phyloP scores from a whole-genome alignment of 2,888 invertebrate species.

The Phaonia tiefii region DNA sequence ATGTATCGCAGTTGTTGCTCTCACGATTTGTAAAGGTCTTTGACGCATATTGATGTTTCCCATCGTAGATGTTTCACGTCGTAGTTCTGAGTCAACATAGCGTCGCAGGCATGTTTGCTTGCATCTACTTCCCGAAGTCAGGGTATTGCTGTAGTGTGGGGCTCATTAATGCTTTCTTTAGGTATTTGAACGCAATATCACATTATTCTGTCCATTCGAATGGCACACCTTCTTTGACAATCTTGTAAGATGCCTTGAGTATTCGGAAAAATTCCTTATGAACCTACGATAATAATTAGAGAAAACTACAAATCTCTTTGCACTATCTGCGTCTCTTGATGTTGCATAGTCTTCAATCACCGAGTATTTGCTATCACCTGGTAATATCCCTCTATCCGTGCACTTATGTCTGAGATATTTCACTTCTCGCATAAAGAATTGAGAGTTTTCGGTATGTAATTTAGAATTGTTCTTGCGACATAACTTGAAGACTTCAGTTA shows the following conservation, averaged over 20 bases:
- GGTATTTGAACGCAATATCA: background rate
- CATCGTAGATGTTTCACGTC: background rate
- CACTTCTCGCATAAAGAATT: background rate
- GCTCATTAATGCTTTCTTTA: background rate
- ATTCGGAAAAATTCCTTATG: background rate
- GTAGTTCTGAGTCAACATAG: no score
- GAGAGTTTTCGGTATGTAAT: background rate
- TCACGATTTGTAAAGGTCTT: background rate
- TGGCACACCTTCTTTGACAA: background rate
- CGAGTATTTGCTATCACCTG: background rate
- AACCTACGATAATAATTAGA: no score
- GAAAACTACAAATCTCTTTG: no score
- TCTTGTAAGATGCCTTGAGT: background rate
- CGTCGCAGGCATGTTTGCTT: no score
- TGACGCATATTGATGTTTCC: background rate
- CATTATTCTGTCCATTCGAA: no score
- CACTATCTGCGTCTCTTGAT: background rate
- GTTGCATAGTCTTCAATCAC: background rate
- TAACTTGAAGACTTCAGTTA: background rate
- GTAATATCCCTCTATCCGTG: slow-evolving; percentile 3
- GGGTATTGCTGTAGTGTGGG: no score
- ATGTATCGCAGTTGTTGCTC: background rate
- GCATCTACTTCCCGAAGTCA: no score
- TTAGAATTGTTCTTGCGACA: slow-evolving; percentile 1
- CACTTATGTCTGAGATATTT: background rate